Base-by-base conservation (phyloP, 2,888 invertebrate genomes). In the Branchipolynoe longqiensis region DNA sequence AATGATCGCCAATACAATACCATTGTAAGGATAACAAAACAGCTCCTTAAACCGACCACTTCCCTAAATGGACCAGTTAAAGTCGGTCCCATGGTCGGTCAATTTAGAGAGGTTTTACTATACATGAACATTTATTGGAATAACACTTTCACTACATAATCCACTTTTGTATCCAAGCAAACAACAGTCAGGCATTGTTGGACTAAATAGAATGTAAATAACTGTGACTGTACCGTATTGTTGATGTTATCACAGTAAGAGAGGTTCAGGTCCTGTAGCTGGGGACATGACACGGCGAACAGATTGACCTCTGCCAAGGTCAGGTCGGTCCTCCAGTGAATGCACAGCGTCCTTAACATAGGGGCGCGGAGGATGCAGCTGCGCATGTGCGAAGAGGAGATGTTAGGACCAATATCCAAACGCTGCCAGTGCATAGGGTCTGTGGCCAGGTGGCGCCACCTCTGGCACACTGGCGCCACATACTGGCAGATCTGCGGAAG, bases 351-450 rank as follows among this genome's bases (percentile, higher is more conserved):
- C 22, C 48, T 78, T 0, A 78, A 28, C 31, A 48, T 25, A 0
- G 78, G 41, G 12, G 78, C 12, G n/a, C 54, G 18, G 1, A 28
- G 41, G 28, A 78, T 78, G 18, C 78, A 78, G 28, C 14, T 78
- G n/a, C 54, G 31, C 25, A 78, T 25, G 28, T 78, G 25, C 6
- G 48, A 18, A 14, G 78, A 78, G 14, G 78, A 31, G 14, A 78
- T 48, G 78, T 18, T n/a, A 8, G 78, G 25, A 0, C 54, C 54
- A 31, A 78, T 25, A 48, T 48, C 41, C 31, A 78, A 28, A 31
- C 48, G 78, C 78, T 78, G 78, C 78, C 78, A 78, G 31, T 78
- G 78, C 6, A 78, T 28, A 14, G 78, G 78, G 78, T 78, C 78
- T 18, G 22, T 6, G 48, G 54, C 54, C 28, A 78, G 31, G 22